A percentile compares a stretch with the other conserved stretches of the same genome.
Conservation (phyloP, 2,888 invertebrate genomes). For the Aspidiotus rigidus region DNA sequence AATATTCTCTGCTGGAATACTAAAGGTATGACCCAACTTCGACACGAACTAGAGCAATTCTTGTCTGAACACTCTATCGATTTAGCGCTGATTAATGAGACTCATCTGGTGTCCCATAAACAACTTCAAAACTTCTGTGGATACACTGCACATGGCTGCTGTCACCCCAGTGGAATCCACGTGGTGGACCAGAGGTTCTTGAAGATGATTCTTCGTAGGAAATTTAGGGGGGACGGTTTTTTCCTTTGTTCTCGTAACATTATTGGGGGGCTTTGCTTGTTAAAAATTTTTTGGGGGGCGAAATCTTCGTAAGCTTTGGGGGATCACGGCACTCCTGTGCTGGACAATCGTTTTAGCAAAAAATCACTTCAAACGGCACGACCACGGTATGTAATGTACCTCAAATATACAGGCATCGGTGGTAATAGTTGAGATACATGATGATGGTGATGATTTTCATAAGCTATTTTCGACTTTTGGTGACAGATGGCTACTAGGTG, state of each 20-base stretch:
- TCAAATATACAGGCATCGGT: neutral
- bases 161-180: neutral
- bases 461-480: neutral
- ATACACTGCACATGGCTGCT: neutral
- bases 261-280: too few relatives aligned
- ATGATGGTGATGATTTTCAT: neutral
- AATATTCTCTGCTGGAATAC: neutral
- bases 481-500: neutral
- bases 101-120: neutral
- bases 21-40: neutral
- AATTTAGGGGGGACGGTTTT: too few relatives aligned
- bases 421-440: neutral
- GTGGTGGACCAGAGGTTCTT: neutral
- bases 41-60: neutral
- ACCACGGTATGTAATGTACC: neutral
- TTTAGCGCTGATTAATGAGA: neutral
- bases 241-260: too few relatives aligned
- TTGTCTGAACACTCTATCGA: neutral
- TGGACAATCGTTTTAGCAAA: too few relatives aligned
- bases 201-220: too few relatives aligned
- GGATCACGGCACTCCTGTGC: too few relatives aligned
- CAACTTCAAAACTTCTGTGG: neutral
- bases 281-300: too few relatives aligned
- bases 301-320: too few relatives aligned
- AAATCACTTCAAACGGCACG: neutral